phyloP scores from a whole-genome alignment of 2,113 vertebrate species.

The Odontesthes bonariensis region DNA sequence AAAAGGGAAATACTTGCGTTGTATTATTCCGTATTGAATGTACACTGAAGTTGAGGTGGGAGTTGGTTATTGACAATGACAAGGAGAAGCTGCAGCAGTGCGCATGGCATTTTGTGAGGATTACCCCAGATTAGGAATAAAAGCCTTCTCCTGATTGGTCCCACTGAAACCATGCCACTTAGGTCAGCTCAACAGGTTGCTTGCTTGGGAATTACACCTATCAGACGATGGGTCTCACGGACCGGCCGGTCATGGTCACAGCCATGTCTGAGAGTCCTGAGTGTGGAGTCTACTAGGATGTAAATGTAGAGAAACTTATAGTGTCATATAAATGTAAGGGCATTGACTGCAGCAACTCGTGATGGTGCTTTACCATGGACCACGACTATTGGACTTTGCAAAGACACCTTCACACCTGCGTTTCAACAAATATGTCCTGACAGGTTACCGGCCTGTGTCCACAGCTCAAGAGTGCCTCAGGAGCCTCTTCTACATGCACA shows the following conservation, averaged over 20 bases:
- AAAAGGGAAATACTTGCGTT: conserved; percentile 17
- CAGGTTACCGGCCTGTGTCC: conserved; percentile 89
- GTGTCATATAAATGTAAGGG: conserved; percentile 34
- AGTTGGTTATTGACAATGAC: conserved; percentile 24
- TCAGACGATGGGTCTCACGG: conserved; percentile 44
- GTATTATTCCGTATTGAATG: neutral
- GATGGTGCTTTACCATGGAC: conserved; percentile 84
- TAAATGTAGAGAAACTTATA: conserved; percentile 35
- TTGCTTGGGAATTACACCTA: conserved; percentile 60
- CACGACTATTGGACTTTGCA: conserved; percentile 88
- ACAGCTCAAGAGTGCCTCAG: conserved; percentile 85
- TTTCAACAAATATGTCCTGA: conserved; percentile 93
- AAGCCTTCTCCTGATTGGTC: conserved; percentile 69
- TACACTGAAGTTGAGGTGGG: conserved; percentile 21
- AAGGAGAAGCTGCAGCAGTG: conserved; percentile 43
- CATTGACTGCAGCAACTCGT: conserved; percentile 1
- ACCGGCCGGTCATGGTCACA: conserved; percentile 7
- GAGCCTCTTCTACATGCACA: conserved; percentile 94
- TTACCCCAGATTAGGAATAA: conserved; percentile 74
- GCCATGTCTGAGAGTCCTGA: conserved; percentile 2
- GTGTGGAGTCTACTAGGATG: conserved; percentile 41
- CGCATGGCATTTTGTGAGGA: conserved; percentile 67
- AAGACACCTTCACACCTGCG: conserved; percentile 90
- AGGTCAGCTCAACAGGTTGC: conserved; percentile 67
- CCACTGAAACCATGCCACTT: conserved; percentile 65